These are phyloP conservation scores for Eurystomus glaucurus DNA, from an alignment of 2,797 vertebrate species.

Conservation along the genomic window DNA sequence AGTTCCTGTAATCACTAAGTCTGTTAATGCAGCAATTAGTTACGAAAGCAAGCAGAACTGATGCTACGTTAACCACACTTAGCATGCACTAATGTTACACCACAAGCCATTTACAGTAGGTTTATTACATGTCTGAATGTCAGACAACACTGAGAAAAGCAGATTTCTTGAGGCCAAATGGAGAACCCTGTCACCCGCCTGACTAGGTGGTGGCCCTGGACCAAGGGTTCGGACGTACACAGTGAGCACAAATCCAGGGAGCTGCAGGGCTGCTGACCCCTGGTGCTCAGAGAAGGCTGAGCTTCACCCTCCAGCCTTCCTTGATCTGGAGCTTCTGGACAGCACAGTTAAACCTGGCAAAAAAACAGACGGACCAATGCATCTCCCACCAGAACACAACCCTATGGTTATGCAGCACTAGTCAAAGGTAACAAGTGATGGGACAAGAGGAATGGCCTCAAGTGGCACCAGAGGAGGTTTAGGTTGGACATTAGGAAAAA, in stretches of 20 bases:
- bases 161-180: background rate
- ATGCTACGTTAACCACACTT: background rate
- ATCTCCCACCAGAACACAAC: background rate
- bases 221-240: background rate
- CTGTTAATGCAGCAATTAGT: background rate
- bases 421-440: background rate
- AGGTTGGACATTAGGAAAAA: too few species aligned
- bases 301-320: background rate
- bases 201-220: background rate
- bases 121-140: background rate
- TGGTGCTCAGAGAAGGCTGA: background rate
- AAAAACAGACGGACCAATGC: rapidly evolving
- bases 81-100: rapidly evolving
- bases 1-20: rapidly evolving
- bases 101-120: background rate
- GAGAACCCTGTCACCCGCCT: background rate
- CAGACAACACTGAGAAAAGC: background rate
- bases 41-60: background rate
- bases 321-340: background rate
- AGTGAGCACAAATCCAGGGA: background rate
- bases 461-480: too few species aligned
- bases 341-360: background rate
- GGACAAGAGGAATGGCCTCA: too few species aligned
- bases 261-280: background rate
- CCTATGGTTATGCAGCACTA: background rate